Conservation (phyloP, 2,888 invertebrate species). For the Watsonalla cultraria region DNA sequence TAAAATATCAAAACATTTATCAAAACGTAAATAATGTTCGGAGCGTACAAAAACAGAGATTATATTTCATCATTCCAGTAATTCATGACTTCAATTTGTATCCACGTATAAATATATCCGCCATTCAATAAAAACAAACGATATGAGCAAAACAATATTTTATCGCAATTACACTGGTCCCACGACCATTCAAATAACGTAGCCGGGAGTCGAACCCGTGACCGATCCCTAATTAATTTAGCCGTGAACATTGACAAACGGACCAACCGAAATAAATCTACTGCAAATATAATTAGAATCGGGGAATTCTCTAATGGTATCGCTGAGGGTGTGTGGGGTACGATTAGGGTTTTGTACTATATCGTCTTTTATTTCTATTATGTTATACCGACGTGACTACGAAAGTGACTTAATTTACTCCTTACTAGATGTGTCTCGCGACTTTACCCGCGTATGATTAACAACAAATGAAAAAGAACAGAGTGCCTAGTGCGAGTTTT, state of each 20-base stretch:
- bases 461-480: no score
- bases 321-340: background rate
- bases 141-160: conserved; percentile 37
- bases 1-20: no score
- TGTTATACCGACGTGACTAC: no score
- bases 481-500: no score
- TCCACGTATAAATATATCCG: conserved; percentile 7
- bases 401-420: no score
- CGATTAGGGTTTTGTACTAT: background rate
- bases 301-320: conserved; percentile 5
- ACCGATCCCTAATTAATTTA: conserved; percentile 65
- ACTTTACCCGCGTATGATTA: no score
- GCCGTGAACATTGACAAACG: conserved; percentile 62
- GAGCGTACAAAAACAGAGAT: no score
- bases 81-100: conserved; percentile 12
- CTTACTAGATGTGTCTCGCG: no score
- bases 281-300: conserved; percentile 59
- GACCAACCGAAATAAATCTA: conserved; percentile 58
- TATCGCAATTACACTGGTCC: conserved; percentile 43
- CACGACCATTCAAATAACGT: conserved; percentile 45
- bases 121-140: background rate
- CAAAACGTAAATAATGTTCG: no score
- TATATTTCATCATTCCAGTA: background rate
- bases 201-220: conserved; percentile 43
- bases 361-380: no score